These are phyloP conservation scores for Pseudomyrmex pallidus DNA, from an alignment of 1,140 invertebrate species.

Conservation along the genomic window DNA sequence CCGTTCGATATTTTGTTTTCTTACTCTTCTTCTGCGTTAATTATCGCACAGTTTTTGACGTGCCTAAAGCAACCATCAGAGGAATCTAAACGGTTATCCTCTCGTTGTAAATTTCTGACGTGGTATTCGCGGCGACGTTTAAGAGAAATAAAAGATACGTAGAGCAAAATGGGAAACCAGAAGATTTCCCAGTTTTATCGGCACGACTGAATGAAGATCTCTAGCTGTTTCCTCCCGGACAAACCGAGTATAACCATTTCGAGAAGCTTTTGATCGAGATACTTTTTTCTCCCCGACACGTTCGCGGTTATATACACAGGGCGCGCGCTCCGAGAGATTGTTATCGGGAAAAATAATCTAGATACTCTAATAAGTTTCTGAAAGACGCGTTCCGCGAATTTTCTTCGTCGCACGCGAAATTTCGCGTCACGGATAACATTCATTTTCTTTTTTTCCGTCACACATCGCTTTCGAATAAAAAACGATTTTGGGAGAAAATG, in stretches of 20 bases:
- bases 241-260: slow-evolving; percentile 47
- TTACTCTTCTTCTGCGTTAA: not conserved
- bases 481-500: no score
- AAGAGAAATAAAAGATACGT: slow-evolving; percentile 41
- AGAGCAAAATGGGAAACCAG: not conserved
- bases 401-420: not conserved
- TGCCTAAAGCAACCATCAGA: not conserved
- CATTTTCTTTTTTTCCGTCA: not conserved
- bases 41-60: not conserved
- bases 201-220: slow-evolving; percentile 12
- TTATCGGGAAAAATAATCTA: not conserved
- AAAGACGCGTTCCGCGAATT: no score
- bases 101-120: slow-evolving; percentile 16
- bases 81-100: slow-evolving; percentile 53
- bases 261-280: slow-evolving; percentile 21
- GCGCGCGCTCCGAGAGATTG: not conserved
- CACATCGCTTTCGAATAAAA: no score
- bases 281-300: not conserved
- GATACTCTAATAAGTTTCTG: no score
- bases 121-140: not conserved
- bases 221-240: slow-evolving; percentile 1
- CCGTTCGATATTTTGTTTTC: no score
- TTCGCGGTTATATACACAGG: not conserved
- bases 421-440: not conserved
- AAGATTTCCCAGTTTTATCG: slow-evolving; percentile 68